Evolutionary conservation across 2,797 vertebrate species (phyloP), one percentile per base, ranked within the genome.

Genomic region (Miichthys miiuy): DNA sequence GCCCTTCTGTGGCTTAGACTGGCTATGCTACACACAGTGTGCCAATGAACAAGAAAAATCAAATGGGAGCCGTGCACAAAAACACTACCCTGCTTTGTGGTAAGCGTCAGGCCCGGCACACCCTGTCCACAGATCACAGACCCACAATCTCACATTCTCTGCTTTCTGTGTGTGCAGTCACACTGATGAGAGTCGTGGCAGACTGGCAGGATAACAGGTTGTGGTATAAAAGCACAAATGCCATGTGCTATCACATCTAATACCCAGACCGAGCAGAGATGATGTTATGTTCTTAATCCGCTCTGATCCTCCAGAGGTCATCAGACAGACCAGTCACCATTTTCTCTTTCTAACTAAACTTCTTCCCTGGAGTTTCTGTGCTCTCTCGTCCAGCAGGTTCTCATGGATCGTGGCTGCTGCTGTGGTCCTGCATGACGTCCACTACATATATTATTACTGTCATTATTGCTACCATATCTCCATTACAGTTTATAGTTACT

Each of bases 21-120:
- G 71, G 84, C 87, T 91, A 78, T 54, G 81, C 75, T 81, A 25
- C 86, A 80, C 84, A 71, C 87, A 75, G 78, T 65, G 81, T 64
- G 77, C 89, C 86, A 84, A 68, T 66, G 69, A 69, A 83, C 81
- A 62, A 77, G 81, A 48, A 65, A 61, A 84, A 68, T 66, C 88
- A 81, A 90, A 86, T 81, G 80, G 77, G 72, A 85, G 81, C 85
- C 56, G 67, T 62, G 90, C 87, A 91, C 88, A 88, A 91, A 89
- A 91, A 88, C 88, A 87, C 86, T 82, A 87, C 77, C 80, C 88
- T 88, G 80, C 81, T 86, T 86, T 94, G 93, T 84, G 92, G 93
- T 64, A 38, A 88, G 83, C 34, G 61, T 57, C 90, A 79, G 87
- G 63, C 81, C 85, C 50, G 87, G 68, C 89, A 91, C 93, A 86